Percentiles rank a stretch among this genome's conserved stretches.
Conservation (phyloP, 2,113 vertebrate species). For the Pseudorasbora parva region DNA sequence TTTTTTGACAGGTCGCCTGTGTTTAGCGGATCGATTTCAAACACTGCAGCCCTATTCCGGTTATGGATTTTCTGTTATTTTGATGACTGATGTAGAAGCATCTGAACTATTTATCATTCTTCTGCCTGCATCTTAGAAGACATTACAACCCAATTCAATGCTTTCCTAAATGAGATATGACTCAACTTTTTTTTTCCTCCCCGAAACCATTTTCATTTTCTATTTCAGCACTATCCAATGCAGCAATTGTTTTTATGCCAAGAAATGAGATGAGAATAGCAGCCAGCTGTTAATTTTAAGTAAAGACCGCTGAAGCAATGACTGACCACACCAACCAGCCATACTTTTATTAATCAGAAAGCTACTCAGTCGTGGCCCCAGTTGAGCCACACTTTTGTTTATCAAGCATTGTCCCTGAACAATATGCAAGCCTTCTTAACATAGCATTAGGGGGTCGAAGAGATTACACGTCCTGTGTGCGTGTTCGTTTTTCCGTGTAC, state of each 20-base stretch:
- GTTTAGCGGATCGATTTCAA: slow-evolving; percentile 67
- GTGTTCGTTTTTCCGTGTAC: neutral
- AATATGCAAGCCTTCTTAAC: neutral
- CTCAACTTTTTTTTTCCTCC: slow-evolving; percentile 25
- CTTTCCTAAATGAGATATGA: slow-evolving; percentile 61
- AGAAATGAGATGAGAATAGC: slow-evolving; percentile 38
- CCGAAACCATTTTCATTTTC: slow-evolving; percentile 51
- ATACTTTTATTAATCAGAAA: slow-evolving; percentile 51
- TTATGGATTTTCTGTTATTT: slow-evolving; percentile 73
- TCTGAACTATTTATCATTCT: slow-evolving; percentile 39
- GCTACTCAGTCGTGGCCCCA: slow-evolving; percentile 42
- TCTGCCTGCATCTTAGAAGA: slow-evolving; percentile 41
- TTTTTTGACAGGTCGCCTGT: slow-evolving; percentile 62
- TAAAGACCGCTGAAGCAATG: slow-evolving; percentile 12
- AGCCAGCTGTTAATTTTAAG: slow-evolving; percentile 38
- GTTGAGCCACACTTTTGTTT: slow-evolving; percentile 45
- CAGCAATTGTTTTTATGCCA: slow-evolving; percentile 50
- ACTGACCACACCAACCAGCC: slow-evolving; percentile 34
- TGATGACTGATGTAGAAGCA: slow-evolving; percentile 62
- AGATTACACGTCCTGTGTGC: neutral
- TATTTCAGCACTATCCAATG: slow-evolving; percentile 32
- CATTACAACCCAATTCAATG: slow-evolving; percentile 48
- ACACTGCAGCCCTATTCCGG: slow-evolving; percentile 59
- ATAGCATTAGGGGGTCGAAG: neutral
- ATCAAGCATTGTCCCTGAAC: slow-evolving; percentile 46